phyloP scores from a whole-genome alignment of 2,888 invertebrate species.

The Polydrusus cervinus region DNA sequence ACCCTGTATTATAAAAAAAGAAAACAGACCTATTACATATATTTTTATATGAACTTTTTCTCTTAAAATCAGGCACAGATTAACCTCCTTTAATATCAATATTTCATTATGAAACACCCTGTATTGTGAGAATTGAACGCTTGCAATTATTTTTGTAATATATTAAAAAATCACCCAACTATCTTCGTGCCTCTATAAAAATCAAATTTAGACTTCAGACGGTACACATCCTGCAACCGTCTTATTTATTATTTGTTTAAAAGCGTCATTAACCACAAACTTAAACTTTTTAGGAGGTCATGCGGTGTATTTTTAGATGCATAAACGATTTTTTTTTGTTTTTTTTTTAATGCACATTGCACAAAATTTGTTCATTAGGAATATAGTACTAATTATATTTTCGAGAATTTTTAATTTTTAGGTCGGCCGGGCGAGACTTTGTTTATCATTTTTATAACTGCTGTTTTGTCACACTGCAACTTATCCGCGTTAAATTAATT shows the following conservation, averaged over 20 bases:
- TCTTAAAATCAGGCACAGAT: too few species aligned
- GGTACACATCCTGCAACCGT: conserved; percentile 44
- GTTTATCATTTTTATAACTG: conserved; percentile 37
- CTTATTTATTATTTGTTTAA: conserved; percentile 48
- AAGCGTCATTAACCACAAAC: conserved; percentile 51
- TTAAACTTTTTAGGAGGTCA: conserved; percentile 53
- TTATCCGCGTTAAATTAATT: not conserved
- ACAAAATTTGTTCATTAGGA: conserved; percentile 47
- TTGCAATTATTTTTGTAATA: too few species aligned
- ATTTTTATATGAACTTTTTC: too few species aligned
- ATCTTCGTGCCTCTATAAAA: conserved; percentile 1
- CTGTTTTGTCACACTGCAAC: conserved; percentile 5
- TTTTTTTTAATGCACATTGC: conserved; percentile 38
- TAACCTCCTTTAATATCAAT: too few species aligned
- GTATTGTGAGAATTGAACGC: too few species aligned
- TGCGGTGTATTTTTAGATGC: conserved; percentile 45
- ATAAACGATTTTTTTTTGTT: conserved; percentile 27
- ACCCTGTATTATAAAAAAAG: too few species aligned
- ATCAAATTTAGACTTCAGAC: conserved; percentile 36
- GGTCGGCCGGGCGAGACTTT: conserved; percentile 53
- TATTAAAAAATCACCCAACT: not conserved
- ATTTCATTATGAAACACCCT: too few species aligned
- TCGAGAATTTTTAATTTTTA: conserved; percentile 52
- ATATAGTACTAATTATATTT: conserved; percentile 51
- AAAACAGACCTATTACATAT: too few species aligned